Evolutionary conservation across 2,797 vertebrate species (phyloP).

Genomic region (Hylomyscus alleni): DNA sequence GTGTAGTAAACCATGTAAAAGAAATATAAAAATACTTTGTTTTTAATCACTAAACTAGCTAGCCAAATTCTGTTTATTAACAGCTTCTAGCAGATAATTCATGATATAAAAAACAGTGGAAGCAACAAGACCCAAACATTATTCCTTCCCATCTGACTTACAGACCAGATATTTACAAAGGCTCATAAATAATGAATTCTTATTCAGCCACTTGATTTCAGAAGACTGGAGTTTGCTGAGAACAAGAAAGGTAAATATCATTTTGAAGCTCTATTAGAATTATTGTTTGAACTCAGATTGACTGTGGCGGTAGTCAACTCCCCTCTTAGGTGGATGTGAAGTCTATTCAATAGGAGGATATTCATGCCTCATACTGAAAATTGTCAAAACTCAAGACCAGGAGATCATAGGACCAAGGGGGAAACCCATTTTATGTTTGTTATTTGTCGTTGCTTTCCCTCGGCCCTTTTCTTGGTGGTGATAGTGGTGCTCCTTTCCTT

Average conservation of each 20-base stretch:
- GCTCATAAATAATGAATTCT: background rate
- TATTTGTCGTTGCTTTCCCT: background rate
- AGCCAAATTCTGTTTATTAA: background rate
- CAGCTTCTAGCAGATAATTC: background rate
- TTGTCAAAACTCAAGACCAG: too few relatives aligned
- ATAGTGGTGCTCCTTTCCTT: background rate
- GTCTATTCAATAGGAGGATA: too few relatives aligned
- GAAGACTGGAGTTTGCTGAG: background rate
- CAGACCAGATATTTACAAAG: background rate
- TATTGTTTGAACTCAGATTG: background rate
- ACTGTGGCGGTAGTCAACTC: background rate
- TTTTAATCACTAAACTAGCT: conserved; percentile 33
- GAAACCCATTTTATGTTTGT: background rate
- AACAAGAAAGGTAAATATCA: background rate
- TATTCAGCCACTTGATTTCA: background rate
- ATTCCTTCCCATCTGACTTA: background rate
- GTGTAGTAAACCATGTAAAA: background rate
- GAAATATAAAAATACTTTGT: background rate
- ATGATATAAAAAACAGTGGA: too few relatives aligned
- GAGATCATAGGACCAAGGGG: too few relatives aligned
- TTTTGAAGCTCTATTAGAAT: background rate
- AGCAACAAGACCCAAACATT: too few relatives aligned
- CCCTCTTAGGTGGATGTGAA: background rate
- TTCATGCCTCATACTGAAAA: too few relatives aligned
- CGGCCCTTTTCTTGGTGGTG: background rate